Percentiles rank a stretch among this genome's conserved stretches.
These are phyloP conservation scores for Thermophis baileyi DNA, from an alignment of 2,113 vertebrate genomes.

Conservation along the genomic window DNA sequence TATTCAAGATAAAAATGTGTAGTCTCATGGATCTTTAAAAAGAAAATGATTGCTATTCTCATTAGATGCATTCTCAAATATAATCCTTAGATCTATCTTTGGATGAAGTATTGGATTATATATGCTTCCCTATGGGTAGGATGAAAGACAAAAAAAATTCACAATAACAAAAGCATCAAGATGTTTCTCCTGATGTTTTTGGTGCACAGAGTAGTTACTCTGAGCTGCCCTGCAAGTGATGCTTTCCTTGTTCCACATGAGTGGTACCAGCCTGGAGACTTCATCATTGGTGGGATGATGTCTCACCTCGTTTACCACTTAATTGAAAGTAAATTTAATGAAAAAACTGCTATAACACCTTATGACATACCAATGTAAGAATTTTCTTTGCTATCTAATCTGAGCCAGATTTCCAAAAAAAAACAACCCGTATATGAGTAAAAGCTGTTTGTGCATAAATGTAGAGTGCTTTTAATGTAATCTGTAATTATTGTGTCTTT, in stretches of 20 bases:
- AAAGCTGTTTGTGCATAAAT: no score
- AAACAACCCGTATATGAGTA: no score
- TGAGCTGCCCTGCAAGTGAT: background rate
- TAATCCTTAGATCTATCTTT: background rate
- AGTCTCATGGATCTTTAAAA: background rate
- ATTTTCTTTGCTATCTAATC: background rate
- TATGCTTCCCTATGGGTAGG: background rate
- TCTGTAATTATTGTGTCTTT: no score
- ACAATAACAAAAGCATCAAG: background rate
- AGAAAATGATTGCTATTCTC: background rate
- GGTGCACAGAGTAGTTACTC: background rate
- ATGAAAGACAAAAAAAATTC: background rate
- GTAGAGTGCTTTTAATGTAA: no score
- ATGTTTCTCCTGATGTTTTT: background rate
- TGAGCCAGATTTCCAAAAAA: no score
- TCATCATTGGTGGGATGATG: background rate
- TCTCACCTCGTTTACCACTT: background rate
- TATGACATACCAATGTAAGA: background rate
- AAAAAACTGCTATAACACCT: background rate
- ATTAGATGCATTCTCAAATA: background rate
- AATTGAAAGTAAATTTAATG: background rate
- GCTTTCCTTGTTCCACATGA: background rate
- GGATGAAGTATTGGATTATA: background rate
- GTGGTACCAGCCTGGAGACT: background rate
- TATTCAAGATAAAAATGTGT: background rate